Evolutionary conservation across 2,113 vertebrate genomes (phyloP), one percentile per base, ranked within the genome.

Genomic region (Clarias magur): DNA sequence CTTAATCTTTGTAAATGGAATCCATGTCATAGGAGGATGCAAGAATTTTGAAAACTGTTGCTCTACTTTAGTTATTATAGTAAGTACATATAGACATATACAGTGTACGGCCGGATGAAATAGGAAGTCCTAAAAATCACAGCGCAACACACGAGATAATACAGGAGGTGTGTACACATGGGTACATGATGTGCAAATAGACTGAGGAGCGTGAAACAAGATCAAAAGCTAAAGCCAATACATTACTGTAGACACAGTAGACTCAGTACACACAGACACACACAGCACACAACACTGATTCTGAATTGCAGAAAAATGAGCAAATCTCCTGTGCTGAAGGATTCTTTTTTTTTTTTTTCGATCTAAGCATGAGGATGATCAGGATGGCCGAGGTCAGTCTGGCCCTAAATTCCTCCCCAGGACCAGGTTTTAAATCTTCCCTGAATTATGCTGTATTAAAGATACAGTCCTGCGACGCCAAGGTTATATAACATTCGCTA

Each of bases 401-500:
- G 30, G n/a, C 54, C 67, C 82, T 57, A 70, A 57, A 34, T 82
- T 23, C 21, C 76, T 88, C 27, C 68, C 59, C 83, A 27, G 70
- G 81, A 62, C 56, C 59, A 73, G 62, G 83, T 65, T 88, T 80
- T 23, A 82, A 82, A 76, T 78, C 67, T 82, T 13, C 86, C 80
- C 65, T 89, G 85, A 94, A 93, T 93, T 92, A 94, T 94, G 94
- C 93, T n/a, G 87, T 92, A 89, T 82, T 93, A 91, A 91, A 91
- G 91, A 93, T 94, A 91, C 87, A 91, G 85, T 89, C 86, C 88
- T 89, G 88, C 88, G 90, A 81, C 75, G 86, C 85, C 90, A 90
- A 88, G 87, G 86, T 95, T 94, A 95, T 93, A 94, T 93, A 94
- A 94, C 91, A 92, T 94, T 91, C 88, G 94, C 91, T 92, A 94